These are phyloP conservation scores for Oreochromis niloticus DNA, from an alignment of 2,113 vertebrate genomes.

Conservation along the genomic window DNA sequence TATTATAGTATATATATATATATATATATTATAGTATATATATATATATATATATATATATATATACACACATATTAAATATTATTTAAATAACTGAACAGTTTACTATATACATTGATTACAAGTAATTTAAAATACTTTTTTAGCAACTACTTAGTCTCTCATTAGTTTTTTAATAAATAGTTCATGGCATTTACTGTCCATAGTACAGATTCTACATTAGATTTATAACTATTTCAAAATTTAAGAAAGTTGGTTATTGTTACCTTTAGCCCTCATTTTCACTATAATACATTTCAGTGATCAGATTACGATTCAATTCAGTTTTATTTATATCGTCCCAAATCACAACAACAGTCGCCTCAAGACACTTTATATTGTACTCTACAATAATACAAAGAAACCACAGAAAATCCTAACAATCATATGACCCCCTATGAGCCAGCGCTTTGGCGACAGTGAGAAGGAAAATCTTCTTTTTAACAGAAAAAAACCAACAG, in stretches of 20 bases:
- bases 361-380: too few species aligned
- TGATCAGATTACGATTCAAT: neutral
- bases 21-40: fast-evolving
- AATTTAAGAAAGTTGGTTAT: neutral
- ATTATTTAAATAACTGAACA: neutral
- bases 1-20: neutral
- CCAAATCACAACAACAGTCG: too few species aligned
- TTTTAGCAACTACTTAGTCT: neutral
- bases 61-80: fast-evolving
- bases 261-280: neutral
- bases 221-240: neutral
- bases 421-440: too few species aligned
- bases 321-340: too few species aligned
- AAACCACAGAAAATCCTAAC: too few species aligned
- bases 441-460: too few species aligned
- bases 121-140: neutral
- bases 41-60: neutral
- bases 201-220: neutral
- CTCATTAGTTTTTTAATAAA: neutral
- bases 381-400: too few species aligned
- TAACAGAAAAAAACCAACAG: too few species aligned
- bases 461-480: too few species aligned
- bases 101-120: neutral
- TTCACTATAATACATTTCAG: neutral
- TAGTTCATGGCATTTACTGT: neutral